Evolutionary conservation across 2,888 invertebrate species (phyloP), one percentile per base, ranked within the genome.

Genomic region (Drosophila eohydei): DNA sequence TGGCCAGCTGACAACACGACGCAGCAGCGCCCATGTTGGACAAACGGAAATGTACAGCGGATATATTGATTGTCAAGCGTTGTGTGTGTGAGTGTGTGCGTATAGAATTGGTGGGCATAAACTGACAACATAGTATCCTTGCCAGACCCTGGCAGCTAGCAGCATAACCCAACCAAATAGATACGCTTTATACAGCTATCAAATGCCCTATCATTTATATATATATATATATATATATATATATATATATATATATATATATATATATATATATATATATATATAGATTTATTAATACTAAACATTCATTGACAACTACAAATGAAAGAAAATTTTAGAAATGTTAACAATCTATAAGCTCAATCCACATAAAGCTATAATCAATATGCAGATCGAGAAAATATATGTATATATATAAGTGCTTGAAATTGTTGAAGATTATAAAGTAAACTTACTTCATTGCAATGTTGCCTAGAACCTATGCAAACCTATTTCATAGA

Each of bases 31-130:
- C 66, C 69, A 69, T 74, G 71, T 66, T 64, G 66, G 64, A 71
- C 81, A 74, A 81, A 75, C 85, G 88, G 81, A 89, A 88, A 89
- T 89, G 79, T 89, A 77, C 85, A 82, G 76, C 86, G 86, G 88
- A 88, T 81, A 88, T 88, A 90, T 87, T 88, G 88, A 87, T 88
- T 89, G 88, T 88, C 90, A 70, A 71, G 61, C 64, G 43, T 50
- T 57, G 48, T 62, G 69, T 51, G 74, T 43, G 68, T 52, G 57
- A 32, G 12, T 32, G 36, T 65, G 63, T 54, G 74, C 54, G 63
- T 38, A 56, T 52, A 26, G n/a, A 50, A 12, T 16, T 52, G 28
- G 7, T 38, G 54, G 54, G 71, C 68, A 71, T 76, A 75, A 71
- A 68, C 75, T 71, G 56, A 56, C 67, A 56, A 38, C n/a, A 63